Evolutionary conservation across 2,113 vertebrate genomes (phyloP), one percentile per base, ranked within the genome.

Genomic region (Oxyruncus cristatus): DNA sequence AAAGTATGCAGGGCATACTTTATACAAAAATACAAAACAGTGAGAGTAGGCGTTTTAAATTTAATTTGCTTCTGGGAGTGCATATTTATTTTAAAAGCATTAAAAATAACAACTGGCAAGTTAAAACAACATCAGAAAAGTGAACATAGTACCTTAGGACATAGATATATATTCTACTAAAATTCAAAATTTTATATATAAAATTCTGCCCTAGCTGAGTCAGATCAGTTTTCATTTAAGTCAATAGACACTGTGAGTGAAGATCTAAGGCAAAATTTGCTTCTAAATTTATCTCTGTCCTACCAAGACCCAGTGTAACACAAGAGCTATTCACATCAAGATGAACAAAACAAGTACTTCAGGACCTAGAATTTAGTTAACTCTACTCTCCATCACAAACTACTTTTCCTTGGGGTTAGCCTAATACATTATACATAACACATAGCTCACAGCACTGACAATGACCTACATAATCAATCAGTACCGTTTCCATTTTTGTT

Each of bases 401-500:
- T 39, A 14, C 39, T 89, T 84, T 88, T 93, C 86, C 76, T 89
- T 84, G 67, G 66, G 83, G 46, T 91, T 91, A 75, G 30, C 33
- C 65, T 88, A 72, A 89, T 85, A 37, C 59, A 58, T 91, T 75
- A 83, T 73, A 44, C 53, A 70, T 88, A 92, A 65, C 35, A 55
- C 35, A 32, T 11, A 72, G 27, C 44, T 87, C 73, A 80, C 50
- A 86, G 59, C 83, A 63, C 59, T 55, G 42, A 77, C 79, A 74
- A 47, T 93, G 91, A 86, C 89, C 88, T 91, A 94, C 46, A 86
- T 95, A 89, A 95, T 91, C 86, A 91, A 92, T 95, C 91, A 62
- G 50, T 77, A 66, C 50, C 0, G 0, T 50, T 91, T 81, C 56
- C 42, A 39, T 42, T 94, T 77, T 73, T 65, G 14, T 75, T 74